Conservation (phyloP, 1,140 invertebrate species). For the Andricus grossulariae region DNA sequence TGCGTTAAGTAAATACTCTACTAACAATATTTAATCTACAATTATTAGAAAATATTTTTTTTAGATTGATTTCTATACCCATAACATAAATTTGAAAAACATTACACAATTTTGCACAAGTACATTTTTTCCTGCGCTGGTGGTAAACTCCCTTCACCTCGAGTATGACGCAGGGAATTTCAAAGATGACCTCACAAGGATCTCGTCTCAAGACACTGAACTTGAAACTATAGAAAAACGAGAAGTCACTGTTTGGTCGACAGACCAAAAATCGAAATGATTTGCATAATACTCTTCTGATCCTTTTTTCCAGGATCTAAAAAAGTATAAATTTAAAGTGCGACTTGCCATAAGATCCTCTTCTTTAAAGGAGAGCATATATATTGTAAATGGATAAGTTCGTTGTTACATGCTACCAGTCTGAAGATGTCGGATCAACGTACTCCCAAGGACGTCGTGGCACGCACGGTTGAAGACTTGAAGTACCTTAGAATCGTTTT, state of each 20-base stretch:
- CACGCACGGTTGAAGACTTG: slow-evolving; percentile 8
- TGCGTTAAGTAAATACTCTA: neutral
- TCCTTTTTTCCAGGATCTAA: too few relatives aligned
- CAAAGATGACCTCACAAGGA: slow-evolving; percentile 18
- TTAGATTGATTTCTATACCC: neutral
- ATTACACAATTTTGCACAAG: neutral
- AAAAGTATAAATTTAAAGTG: neutral
- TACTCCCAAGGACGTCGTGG: slow-evolving; percentile 50
- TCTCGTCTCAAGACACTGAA: slow-evolving; percentile 16
- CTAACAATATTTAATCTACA: too few relatives aligned
- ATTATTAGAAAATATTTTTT: too few relatives aligned
- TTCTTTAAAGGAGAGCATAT: neutral
- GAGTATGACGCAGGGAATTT: slow-evolving; percentile 12
- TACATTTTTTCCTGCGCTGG: neutral
- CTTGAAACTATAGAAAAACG: neutral
- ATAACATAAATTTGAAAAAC: neutral
- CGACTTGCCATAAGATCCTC: neutral
- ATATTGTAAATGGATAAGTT: neutral
- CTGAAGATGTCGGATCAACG: slow-evolving; percentile 52
- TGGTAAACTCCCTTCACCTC: slow-evolving; percentile 25
- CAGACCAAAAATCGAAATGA: neutral
- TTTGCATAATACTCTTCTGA: too few relatives aligned
- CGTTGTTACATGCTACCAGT: neutral
- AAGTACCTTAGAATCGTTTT: slow-evolving; percentile 9
- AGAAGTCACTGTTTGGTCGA: neutral